Evolutionary conservation across 2,113 vertebrate species (phyloP), one percentile per base, ranked within the genome.

Genomic region (Trinectes maculatus): DNA sequence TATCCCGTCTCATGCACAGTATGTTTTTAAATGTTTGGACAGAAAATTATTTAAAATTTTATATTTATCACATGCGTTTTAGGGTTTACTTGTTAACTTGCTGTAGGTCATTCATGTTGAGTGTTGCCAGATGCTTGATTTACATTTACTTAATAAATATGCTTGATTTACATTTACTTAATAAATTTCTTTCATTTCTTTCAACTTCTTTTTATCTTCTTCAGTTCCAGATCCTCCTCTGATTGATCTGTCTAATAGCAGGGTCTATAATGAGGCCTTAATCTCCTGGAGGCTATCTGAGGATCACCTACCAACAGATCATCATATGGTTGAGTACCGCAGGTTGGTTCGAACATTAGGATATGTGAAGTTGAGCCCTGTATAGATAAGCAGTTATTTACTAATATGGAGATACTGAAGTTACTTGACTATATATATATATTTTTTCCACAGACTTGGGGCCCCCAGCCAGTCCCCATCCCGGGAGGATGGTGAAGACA

Each of bases 221-320:
- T n/a, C 74, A 99, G 96, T 95, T 79, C 82, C 95, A 13, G 94
- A 95, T 80, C 91, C 94, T 58, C 97, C 97, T 29, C 91, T 98
- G 82, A 97, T 99, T 59, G 96, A 93, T 40, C 91, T 95, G 68
- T 93, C 94, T 16, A 87, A 74, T 31, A 95, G 95, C 89, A 94
- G 77, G 82, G 90, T 98, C 13, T 98, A 98, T 64, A 96, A 96
- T 51, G 93, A 94, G 67, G 95, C 94, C 52, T 83, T 93, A 37
- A 95, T 99, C 87, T 92, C 89, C 64, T 99, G 97, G 97, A 89
- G 93, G 56, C 87, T 93, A 22, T 90, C 95, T 7, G 94, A 92
- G 5, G 95, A 96, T 84, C 74, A 85, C 19, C 81, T 92, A 3
- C 91, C 92, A 18, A 95, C 93, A 8, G 96, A 98, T 77, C 91